These are phyloP conservation scores for Stomorhina lunata DNA, from an alignment of 2,888 invertebrate genomes.

Conservation along the genomic window DNA sequence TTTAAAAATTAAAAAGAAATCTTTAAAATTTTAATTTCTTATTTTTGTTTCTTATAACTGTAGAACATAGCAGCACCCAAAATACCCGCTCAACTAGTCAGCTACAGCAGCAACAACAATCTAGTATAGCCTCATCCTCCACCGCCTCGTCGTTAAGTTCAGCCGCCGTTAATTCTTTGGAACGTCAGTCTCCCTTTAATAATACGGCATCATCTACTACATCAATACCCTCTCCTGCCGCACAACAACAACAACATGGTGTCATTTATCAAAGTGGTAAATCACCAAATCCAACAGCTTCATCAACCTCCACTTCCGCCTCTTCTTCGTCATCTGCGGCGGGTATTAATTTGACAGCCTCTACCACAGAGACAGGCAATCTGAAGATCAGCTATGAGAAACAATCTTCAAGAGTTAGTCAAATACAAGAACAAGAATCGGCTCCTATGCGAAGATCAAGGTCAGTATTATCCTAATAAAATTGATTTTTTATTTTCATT, in stretches of 20 bases:
- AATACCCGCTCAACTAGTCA: conserved; percentile 65
- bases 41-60: too few relatives aligned
- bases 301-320: conserved; percentile 59
- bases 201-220: conserved; percentile 35
- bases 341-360: conserved; percentile 78
- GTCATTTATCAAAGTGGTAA: conserved; percentile 76
- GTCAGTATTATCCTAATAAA: conserved; percentile 76
- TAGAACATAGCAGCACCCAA: conserved; percentile 48
- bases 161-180: conserved; percentile 39
- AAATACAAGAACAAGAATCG: conserved; percentile 80
- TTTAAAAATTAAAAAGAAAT: not conserved
- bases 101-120: conserved; percentile 44
- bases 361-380: conserved; percentile 80
- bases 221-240: conserved; percentile 55
- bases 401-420: conserved; percentile 80
- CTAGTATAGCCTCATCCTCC: conserved; percentile 36
- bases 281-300: conserved; percentile 73
- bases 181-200: conserved; percentile 66
- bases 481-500: not conserved
- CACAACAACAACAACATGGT: conserved; percentile 62
- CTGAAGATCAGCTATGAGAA: conserved; percentile 82
- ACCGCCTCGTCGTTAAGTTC: conserved; percentile 49
- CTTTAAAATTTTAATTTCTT: not conserved
- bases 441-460: conserved; percentile 82
- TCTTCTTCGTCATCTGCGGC: conserved; percentile 65